Conservation (phyloP, 2,888 invertebrate genomes). For the Ornithoptera alexandrae region DNA sequence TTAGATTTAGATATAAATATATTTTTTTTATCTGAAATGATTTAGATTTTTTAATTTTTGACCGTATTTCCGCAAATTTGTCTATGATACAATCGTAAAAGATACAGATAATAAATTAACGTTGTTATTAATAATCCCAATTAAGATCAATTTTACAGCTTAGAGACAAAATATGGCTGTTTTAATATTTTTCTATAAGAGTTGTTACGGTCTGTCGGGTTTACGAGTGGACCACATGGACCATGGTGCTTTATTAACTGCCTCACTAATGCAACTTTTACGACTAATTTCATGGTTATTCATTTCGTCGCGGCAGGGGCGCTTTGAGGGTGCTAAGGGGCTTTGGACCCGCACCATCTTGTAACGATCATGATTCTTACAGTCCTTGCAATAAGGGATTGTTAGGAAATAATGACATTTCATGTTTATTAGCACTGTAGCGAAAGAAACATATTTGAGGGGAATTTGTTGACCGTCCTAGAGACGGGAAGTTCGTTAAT, state of each 20-base stretch:
- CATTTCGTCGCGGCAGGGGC: conserved; percentile 63
- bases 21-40: too few species aligned
- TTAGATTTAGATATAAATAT: too few species aligned
- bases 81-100: conserved; percentile 19
- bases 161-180: conserved; percentile 32
- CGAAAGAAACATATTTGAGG: conserved; percentile 23
- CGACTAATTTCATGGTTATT: conserved; percentile 76
- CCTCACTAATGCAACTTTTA: conserved; percentile 73
- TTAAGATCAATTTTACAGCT: conserved; percentile 56
- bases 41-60: too few species aligned
- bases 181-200: conserved; percentile 38
- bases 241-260: conserved; percentile 61
- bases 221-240: conserved; percentile 70
- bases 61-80: background rate
- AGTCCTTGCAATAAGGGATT: conserved; percentile 30
- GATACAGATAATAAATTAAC: conserved; percentile 48
- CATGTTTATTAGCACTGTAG: conserved; percentile 23
- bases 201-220: conserved; percentile 41
- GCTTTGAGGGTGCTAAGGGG: conserved; percentile 41
- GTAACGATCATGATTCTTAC: conserved; percentile 32
- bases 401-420: conserved; percentile 20
- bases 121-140: conserved; percentile 60
- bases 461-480: conserved; percentile 21
- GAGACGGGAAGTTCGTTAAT: conserved; percentile 27
- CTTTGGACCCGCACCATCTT: conserved; percentile 40